These are phyloP conservation scores for Nycticorax nycticorax DNA, from an alignment of 2,113 vertebrate species.

Conservation along the genomic window DNA sequence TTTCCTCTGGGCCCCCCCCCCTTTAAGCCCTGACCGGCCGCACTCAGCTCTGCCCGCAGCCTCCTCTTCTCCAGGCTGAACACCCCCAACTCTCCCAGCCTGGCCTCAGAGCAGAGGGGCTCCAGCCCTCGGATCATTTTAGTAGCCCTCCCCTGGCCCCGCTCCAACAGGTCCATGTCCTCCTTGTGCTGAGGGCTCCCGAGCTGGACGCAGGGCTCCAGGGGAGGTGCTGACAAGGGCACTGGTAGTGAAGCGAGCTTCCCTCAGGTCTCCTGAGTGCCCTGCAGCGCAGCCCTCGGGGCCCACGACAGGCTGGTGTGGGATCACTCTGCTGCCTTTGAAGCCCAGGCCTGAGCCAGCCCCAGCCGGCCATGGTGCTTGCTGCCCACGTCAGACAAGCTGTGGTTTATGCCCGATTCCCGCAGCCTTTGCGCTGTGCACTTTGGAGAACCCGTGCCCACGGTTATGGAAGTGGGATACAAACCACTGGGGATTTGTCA, in stretches of 20 bases:
- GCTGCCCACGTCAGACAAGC: fast-evolving
- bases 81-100: no score
- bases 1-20: no score
- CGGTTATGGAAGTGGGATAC: fast-evolving
- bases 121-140: no score
- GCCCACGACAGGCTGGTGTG: not conserved
- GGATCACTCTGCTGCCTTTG: not conserved
- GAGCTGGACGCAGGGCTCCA: no score
- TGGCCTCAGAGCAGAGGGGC: no score
- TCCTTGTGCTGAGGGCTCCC: no score
- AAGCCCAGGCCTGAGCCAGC: not conserved
- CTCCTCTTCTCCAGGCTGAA: no score
- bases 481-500: not conserved
- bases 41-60: no score
- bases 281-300: not conserved
- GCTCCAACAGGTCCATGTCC: no score
- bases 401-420: fast-evolving
- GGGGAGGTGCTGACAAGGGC: not conserved
- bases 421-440: fast-evolving
- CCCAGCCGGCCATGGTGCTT: fast-evolving
- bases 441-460: fast-evolving
- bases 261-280: not conserved
- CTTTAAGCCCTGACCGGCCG: no score
- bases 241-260: not conserved
- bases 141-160: no score